A percentile compares a stretch with the other conserved stretches of the same genome.
These are phyloP conservation scores for Patagioenas fasciata DNA, from an alignment of 2,113 vertebrate genomes.

Conservation along the genomic window DNA sequence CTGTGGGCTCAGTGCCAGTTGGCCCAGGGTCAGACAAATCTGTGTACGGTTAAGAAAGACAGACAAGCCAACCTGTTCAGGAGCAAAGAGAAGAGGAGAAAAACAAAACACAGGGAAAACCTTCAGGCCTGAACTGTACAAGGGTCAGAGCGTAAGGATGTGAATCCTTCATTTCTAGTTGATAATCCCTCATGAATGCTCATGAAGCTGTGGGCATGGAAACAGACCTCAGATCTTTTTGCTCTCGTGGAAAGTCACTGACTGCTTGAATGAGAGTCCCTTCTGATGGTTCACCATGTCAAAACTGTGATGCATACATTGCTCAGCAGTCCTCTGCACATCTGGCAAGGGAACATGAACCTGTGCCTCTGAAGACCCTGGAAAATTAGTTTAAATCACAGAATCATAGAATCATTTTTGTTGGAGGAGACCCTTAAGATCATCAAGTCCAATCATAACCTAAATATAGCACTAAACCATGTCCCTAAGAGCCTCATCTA, in stretches of 20 bases:
- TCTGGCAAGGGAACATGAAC: neutral
- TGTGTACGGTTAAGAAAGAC: neutral
- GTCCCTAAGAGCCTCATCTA: no score
- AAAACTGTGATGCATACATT: neutral
- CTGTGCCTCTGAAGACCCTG: neutral
- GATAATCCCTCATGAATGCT: neutral
- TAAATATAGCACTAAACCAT: no score
- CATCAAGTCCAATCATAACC: no score
- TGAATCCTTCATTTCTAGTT: neutral
- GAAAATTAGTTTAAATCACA: neutral
- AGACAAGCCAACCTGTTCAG: neutral
- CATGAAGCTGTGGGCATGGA: neutral
- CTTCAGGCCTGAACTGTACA: neutral
- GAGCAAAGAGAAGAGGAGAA: neutral
- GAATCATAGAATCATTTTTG: no score
- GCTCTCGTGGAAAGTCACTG: neutral
- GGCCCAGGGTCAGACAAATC: neutral
- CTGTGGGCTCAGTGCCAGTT: neutral
- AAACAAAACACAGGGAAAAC: neutral
- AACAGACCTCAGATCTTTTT: neutral
- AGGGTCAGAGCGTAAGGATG: neutral
- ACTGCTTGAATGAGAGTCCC: neutral
- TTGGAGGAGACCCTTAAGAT: no score
- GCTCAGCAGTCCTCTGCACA: neutral
- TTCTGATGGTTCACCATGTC: neutral